Evolutionary conservation across 2,797 vertebrate species (phyloP).

Genomic region (Myotis findleyi): DNA sequence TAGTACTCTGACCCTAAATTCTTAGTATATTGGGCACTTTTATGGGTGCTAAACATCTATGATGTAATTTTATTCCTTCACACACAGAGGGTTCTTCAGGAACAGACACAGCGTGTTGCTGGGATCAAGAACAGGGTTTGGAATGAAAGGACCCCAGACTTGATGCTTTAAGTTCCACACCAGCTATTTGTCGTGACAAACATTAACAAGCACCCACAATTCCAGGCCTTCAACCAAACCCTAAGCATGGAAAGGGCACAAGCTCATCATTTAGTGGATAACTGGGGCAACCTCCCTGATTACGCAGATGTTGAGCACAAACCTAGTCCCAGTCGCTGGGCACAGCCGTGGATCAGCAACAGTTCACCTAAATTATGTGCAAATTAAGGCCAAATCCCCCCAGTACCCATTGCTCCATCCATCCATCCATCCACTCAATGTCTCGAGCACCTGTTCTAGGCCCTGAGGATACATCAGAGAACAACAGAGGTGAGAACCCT

Average conservation of each 20-base stretch:
- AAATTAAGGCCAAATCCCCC: neutral
- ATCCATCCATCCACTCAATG: neutral
- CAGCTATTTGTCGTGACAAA: neutral
- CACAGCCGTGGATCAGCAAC: rapidly evolving
- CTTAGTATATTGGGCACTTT: neutral
- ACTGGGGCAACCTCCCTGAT: neutral
- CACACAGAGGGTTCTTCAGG: neutral
- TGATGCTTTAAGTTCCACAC: neutral
- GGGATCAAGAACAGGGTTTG: neutral
- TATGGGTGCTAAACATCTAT: neutral
- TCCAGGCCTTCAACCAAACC: neutral
- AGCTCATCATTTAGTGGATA: no score
- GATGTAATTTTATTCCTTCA: neutral
- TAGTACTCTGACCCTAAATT: neutral
- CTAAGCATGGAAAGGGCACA: neutral
- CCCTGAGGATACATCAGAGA: neutral
- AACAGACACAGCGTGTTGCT: neutral
- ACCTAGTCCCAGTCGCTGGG: neutral
- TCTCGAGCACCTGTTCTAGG: neutral
- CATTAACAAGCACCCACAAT: neutral
- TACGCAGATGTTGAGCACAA: neutral
- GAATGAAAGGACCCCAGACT: neutral
- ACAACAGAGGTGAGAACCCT: neutral
- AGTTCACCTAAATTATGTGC: neutral
- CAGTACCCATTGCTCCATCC: no score